These are phyloP conservation scores for Tuberolachnus salignus DNA, from an alignment of 2,888 invertebrate species.

Conservation along the genomic window DNA sequence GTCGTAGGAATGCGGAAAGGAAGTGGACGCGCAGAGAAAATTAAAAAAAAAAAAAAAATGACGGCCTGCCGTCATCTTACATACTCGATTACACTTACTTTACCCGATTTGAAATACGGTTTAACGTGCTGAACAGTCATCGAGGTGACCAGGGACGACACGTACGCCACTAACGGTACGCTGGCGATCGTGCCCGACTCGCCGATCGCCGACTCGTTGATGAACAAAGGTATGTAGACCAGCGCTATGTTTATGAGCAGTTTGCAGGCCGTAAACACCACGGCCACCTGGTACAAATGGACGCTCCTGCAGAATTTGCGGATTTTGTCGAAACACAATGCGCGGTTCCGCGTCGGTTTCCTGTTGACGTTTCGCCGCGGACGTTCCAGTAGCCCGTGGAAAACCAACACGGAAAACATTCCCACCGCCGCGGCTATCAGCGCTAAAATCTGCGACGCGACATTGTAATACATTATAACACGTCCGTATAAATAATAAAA, in stretches of 20 bases:
- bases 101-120: conserved; percentile 40
- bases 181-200: conserved; percentile 74
- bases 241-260: conserved; percentile 85
- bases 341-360: neutral
- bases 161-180: conserved; percentile 73
- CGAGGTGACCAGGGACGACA: conserved; percentile 80
- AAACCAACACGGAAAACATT: conserved; percentile 51
- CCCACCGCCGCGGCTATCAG: conserved; percentile 53
- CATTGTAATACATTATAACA: neutral
- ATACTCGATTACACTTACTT: conserved; percentile 54
- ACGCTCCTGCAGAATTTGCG: conserved; percentile 41
- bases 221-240: conserved; percentile 86
- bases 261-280: conserved; percentile 81
- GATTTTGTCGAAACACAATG: conserved; percentile 20
- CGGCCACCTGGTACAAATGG: conserved; percentile 65
- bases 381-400: conserved; percentile 42
- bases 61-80: too few species aligned
- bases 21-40: too few species aligned
- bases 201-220: conserved; percentile 69
- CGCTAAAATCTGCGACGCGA: conserved; percentile 46
- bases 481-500: too few species aligned
- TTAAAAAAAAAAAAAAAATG: too few species aligned
- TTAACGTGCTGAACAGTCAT: conserved; percentile 61
- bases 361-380: conserved; percentile 5
- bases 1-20: too few species aligned